phyloP scores from a whole-genome alignment of 2,113 vertebrate genomes.

The Rhea pennata region DNA sequence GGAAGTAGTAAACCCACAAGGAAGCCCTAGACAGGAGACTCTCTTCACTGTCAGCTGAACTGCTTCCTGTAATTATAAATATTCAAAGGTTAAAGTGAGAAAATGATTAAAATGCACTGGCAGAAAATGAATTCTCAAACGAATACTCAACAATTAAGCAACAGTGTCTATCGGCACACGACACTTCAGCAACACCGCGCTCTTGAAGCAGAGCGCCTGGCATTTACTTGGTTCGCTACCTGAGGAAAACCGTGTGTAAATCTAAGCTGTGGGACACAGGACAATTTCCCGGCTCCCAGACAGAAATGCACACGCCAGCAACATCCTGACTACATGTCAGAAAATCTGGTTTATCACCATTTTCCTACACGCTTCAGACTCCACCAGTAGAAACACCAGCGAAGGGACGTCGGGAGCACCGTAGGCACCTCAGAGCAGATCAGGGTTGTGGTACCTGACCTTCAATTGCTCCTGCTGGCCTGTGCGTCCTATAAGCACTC shows the following conservation, averaged over 20 bases:
- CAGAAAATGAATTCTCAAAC: slow-evolving; percentile 12
- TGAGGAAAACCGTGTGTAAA: not conserved
- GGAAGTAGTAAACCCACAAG: slow-evolving; percentile 30
- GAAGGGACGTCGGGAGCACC: not conserved
- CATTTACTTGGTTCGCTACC: not conserved
- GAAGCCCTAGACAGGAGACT: not conserved
- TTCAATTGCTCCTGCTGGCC: not conserved
- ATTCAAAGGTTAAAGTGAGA: slow-evolving; percentile 26
- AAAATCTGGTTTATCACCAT: slow-evolving; percentile 46
- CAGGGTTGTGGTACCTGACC: not conserved
- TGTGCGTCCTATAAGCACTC: not conserved
- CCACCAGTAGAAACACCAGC: not conserved
- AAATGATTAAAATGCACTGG: not conserved
- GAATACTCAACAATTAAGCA: not conserved
- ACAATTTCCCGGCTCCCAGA: not conserved
- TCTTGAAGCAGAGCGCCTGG: slow-evolving; percentile 4
- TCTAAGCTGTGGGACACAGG: not conserved
- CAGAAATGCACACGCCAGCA: slow-evolving; percentile 26
- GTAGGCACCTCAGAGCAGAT: not conserved
- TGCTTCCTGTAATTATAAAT: slow-evolving; percentile 31
- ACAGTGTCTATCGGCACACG: not conserved
- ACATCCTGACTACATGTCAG: not conserved
- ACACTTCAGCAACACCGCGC: not conserved
- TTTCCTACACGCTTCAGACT: not conserved
- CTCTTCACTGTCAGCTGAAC: not conserved